Evolutionary conservation across 2,888 invertebrate species (phyloP).

Genomic region (Drosophila peninsularis): DNA sequence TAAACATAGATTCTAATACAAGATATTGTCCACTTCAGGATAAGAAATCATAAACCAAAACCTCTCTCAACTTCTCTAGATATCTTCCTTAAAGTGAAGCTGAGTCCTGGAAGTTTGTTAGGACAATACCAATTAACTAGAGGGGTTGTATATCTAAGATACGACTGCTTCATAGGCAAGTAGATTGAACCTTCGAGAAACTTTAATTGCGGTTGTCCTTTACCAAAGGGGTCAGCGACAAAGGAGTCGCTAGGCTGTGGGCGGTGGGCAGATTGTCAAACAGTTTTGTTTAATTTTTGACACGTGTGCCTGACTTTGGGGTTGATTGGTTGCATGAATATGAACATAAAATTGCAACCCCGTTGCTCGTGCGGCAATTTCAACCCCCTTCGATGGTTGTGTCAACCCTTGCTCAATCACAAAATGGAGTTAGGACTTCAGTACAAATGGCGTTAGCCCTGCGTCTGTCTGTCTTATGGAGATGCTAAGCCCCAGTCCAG

Average conservation of each 20-base stretch:
- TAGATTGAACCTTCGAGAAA: neutral
- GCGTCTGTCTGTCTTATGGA: neutral
- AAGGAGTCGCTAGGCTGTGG: neutral
- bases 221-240: conserved; percentile 1
- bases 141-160: neutral
- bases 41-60: neutral
- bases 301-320: conserved; percentile 56
- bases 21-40: neutral
- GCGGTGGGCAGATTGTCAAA: conserved; percentile 54
- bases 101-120: neutral
- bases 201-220: conserved; percentile 22
- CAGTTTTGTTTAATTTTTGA: conserved; percentile 70
- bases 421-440: conserved; percentile 42
- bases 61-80: neutral
- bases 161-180: neutral
- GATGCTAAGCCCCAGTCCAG: conserved; percentile 37
- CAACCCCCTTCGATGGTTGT: conserved; percentile 35
- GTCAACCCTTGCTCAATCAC: conserved; percentile 48
- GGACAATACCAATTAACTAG: neutral
- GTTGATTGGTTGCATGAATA: conserved; percentile 49
- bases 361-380: conserved; percentile 40
- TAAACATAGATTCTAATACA: too few relatives aligned
- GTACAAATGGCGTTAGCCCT: conserved; percentile 35
- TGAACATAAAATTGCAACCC: conserved; percentile 45
- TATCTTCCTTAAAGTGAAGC: neutral